Evolutionary conservation across 2,113 vertebrate species (phyloP), one percentile per base, ranked within the genome.

Genomic region (Coturnix japonica): DNA sequence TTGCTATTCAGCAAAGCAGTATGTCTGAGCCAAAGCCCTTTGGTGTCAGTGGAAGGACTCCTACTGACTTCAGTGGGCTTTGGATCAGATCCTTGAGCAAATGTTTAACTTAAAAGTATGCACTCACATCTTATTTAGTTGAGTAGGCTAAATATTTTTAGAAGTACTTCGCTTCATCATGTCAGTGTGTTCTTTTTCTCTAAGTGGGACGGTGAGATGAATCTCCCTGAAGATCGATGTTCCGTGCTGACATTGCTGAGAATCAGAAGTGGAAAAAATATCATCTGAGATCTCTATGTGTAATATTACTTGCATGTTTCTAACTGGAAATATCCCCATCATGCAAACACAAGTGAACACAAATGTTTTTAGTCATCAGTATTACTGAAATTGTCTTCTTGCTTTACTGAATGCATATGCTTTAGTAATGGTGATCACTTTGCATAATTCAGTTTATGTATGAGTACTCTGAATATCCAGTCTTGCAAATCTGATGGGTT

Each of bases 91-190:
- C 73, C 82, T 89, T 92, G 78, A 91, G 75, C 53, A 93, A 95
- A 84, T 57, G 19, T 76, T 84, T 54, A 65, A 51, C 49, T 87
- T 93, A 59, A 87, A 90, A 94, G 64, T 35, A 39, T 33, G 17
- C 56, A 77, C 79, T 79, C 87, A 70, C 46, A 16, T 82, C 78
- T 89, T 89, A 92, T 30, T 64, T 37, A 64, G 35, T 53, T 91
- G 81, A 89, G 85, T 74, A 53, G 51, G 81, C 77, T 87, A 96
- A 92, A 67, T 87, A 82, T 92, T 93, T 94, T 89, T 70, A 41
- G 43, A 93, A 81, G 51, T 77, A 35, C 71, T 93, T 94, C 74
- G 60, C 85, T 92, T 90, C 78, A 89, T 93, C 78, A 17, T 64
- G 64, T 89, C 75, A 85, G 11, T 72, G 71, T 19, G 13, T 80